Evolutionary conservation across 2,113 vertebrate species (phyloP).

Genomic region (Phocoena phocoena): DNA sequence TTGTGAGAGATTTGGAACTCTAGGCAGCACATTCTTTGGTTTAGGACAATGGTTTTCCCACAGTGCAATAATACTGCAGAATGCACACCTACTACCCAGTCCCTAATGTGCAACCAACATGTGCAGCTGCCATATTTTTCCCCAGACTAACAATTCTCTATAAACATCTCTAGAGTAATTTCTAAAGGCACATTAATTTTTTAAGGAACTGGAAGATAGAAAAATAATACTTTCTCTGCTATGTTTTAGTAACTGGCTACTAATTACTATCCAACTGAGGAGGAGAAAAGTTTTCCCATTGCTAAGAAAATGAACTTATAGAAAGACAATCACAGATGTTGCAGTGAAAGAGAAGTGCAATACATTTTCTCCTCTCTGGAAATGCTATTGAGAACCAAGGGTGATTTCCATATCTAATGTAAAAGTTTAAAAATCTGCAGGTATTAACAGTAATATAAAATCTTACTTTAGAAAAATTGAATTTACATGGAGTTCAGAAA

Average conservation of each 20-base stretch:
- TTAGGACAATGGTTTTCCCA: background rate
- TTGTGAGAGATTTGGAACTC: slow-evolving; percentile 40
- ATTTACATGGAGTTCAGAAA: background rate
- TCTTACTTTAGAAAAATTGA: slow-evolving; percentile 27
- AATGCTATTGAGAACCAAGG: slow-evolving; percentile 14
- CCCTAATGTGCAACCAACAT: background rate
- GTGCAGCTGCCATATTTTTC: background rate
- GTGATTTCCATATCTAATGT: slow-evolving; percentile 20
- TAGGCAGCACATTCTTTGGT: background rate
- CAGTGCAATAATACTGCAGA: background rate
- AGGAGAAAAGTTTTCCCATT: background rate
- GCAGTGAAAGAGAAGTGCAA: background rate
- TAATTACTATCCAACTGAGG: background rate
- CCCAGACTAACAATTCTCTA: slow-evolving; percentile 41
- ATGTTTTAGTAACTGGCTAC: background rate
- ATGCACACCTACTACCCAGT: background rate
- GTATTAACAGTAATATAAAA: background rate
- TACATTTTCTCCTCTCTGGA: background rate
- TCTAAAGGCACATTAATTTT: slow-evolving; percentile 61
- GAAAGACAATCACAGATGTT: slow-evolving; percentile 24
- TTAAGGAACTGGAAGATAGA: slow-evolving; percentile 15
- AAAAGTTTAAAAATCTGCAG: slow-evolving; percentile 8
- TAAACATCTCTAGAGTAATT: slow-evolving; percentile 54
- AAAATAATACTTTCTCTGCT: background rate
- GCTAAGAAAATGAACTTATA: slow-evolving; percentile 44